Evolutionary conservation across 1,140 invertebrate genomes (phyloP), one percentile per base, ranked within the genome.

Genomic region (Eumeta japonica): DNA sequence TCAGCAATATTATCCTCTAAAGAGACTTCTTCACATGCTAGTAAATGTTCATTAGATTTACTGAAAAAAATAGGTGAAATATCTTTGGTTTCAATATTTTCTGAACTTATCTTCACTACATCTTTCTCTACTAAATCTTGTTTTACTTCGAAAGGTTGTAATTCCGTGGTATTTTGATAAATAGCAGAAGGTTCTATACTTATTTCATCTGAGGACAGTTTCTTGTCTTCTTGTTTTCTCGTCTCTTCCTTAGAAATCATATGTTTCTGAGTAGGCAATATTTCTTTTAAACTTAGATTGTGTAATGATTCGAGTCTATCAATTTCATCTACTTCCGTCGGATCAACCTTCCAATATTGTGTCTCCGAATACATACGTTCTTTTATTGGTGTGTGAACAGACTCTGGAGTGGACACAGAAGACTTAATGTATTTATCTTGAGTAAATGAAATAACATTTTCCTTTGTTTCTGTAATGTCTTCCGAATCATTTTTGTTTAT

Each of bases 1-100:
- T 74, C 70, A 28, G 70, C 70, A 56, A 74, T 72, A 67, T 74
- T 68, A 46, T 49, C 59, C 51, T 74, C 70, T 27, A 74, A 49
- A 2, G 65, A 70, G 16, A 65, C 58, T 46, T 73, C 68, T 29
- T 68, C 62, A 16, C n/a, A n/a, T n/a, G n/a, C n/a, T n/a, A n/a
- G n/a, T n/a, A n/a, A n/a, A n/a, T n/a, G n/a, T n/a, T n/a, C n/a
- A n/a, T n/a, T n/a, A n/a, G n/a, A n/a, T n/a, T n/a, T n/a, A n/a
- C n/a, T n/a, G n/a, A n/a, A n/a, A n/a, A n/a, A n/a, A n/a, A n/a
- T n/a, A n/a, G n/a, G n/a, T n/a, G n/a, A n/a, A n/a, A n/a, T n/a
- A n/a, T n/a, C n/a, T n/a, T n/a, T n/a, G n/a, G n/a, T n/a, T n/a
- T n/a, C n/a, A n/a, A n/a, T n/a, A n/a, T n/a, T n/a, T 30, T 30